Conservation (phyloP, 2,888 invertebrate species). For the Danaus chrysippus region DNA sequence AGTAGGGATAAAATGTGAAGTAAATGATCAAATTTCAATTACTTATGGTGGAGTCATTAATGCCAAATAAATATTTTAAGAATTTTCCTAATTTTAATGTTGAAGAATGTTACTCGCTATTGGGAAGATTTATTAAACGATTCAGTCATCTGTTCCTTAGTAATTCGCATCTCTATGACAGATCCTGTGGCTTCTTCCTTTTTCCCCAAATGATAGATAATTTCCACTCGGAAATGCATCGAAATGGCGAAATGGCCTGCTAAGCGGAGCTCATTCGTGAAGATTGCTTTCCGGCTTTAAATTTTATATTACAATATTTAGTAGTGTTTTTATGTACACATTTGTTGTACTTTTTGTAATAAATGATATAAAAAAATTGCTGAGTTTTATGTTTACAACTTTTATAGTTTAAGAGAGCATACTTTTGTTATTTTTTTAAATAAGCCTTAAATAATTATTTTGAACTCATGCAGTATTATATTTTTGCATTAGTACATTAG, state of each 20-base stretch:
- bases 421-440: no score
- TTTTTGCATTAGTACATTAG: no score
- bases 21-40: no score
- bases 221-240: conserved; percentile 74
- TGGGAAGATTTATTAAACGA: conserved; percentile 22
- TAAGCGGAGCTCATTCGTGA: conserved; percentile 68
- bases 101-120: conserved; percentile 9
- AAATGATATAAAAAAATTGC: conserved; percentile 14
- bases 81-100: not conserved
- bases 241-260: conserved; percentile 71
- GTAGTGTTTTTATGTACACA: conserved; percentile 32
- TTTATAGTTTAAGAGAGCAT: no score
- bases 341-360: conserved; percentile 21
- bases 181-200: conserved; percentile 59
- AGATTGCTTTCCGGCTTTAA: conserved; percentile 64
- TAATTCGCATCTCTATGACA: conserved; percentile 37
- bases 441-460: no score
- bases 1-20: no score
- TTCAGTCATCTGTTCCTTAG: conserved; percentile 13
- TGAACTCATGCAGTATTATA: no score
- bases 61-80: no score
- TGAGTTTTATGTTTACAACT: not conserved
- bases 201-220: conserved; percentile 71
- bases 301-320: conserved; percentile 54
- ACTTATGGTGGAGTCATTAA: no score